A percentile compares a stretch with the other conserved stretches of the same genome.
Evolutionary conservation across 92 coral and sea anemone species (phyloP).

Genomic region (Heteractis magnifica): DNA sequence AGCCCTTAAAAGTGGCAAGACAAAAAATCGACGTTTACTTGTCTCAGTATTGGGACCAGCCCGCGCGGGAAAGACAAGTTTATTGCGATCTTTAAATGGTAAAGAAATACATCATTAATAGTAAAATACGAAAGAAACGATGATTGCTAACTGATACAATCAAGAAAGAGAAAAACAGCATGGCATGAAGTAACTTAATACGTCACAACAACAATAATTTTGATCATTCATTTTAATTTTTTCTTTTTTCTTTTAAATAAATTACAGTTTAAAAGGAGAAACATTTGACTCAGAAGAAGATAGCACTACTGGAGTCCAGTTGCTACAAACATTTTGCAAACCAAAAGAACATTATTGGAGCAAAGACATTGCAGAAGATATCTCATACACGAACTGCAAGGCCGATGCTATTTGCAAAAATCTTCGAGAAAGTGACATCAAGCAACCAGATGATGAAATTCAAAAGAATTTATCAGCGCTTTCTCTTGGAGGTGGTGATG

Average conservation of each 20-base stretch:
- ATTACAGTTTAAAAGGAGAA: constrained; percentile 19
- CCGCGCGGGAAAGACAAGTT: constrained; percentile 65
- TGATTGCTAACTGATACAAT: neutral
- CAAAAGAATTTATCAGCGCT: neutral
- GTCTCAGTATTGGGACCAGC: constrained; percentile 57
- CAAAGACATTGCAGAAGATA: constrained; percentile 5
- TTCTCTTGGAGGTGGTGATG: neutral
- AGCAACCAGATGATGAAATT: neutral
- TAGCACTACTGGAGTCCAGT: constrained; percentile 46
- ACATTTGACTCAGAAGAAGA: constrained; percentile 47
- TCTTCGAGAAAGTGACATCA: neutral
- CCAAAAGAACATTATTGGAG: constrained; percentile 16
- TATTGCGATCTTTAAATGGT: constrained; percentile 49
- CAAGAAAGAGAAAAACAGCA: neutral
- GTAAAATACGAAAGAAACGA: neutral
- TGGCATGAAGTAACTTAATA: too few species aligned
- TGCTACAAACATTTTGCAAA: constrained; percentile 18
- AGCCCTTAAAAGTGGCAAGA: constrained; percentile 54
- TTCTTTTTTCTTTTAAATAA: too few species aligned
- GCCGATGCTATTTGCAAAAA: too few species aligned
- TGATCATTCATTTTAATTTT: too few species aligned
- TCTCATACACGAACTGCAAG: neutral
- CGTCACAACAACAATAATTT: too few species aligned
- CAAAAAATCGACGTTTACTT: constrained; percentile 40
- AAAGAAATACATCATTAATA: neutral